phyloP scores from a whole-genome alignment of 2,888 invertebrate species.

The Frankliniella intonsa region DNA sequence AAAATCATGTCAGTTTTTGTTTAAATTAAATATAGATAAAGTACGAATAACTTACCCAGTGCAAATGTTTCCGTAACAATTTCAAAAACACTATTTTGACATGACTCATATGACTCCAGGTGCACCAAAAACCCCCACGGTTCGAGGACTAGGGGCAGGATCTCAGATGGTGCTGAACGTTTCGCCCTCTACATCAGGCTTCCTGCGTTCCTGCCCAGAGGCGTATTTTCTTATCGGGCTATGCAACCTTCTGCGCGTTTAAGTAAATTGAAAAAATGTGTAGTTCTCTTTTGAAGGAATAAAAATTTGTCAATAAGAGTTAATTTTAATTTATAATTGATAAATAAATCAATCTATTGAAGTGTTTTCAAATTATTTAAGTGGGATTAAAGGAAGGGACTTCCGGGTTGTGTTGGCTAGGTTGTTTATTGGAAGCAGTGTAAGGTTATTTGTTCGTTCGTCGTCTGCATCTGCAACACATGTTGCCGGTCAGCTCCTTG shows the following conservation, averaged over 20 bases:
- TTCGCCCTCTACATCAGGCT: neutral
- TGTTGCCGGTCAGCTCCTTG: too few relatives aligned
- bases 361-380: too few relatives aligned
- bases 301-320: too few relatives aligned
- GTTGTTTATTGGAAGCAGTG: too few relatives aligned
- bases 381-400: too few relatives aligned
- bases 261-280: neutral
- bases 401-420: too few relatives aligned
- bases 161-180: neutral
- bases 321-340: too few relatives aligned
- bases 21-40: neutral
- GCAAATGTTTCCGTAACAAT: neutral
- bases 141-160: neutral
- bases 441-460: too few relatives aligned
- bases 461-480: too few relatives aligned
- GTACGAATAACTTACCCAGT: neutral
- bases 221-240: too few relatives aligned
- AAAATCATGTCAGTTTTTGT: neutral
- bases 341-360: too few relatives aligned
- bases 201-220: neutral
- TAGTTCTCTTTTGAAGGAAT: neutral
- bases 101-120: neutral
- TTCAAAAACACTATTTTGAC: neutral
- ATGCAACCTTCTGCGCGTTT: neutral
- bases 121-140: neutral